Evolutionary conservation across 1,140 invertebrate species (phyloP), one percentile per base, ranked within the genome.

Genomic region (Stenopsyche tienmushanensis): DNA sequence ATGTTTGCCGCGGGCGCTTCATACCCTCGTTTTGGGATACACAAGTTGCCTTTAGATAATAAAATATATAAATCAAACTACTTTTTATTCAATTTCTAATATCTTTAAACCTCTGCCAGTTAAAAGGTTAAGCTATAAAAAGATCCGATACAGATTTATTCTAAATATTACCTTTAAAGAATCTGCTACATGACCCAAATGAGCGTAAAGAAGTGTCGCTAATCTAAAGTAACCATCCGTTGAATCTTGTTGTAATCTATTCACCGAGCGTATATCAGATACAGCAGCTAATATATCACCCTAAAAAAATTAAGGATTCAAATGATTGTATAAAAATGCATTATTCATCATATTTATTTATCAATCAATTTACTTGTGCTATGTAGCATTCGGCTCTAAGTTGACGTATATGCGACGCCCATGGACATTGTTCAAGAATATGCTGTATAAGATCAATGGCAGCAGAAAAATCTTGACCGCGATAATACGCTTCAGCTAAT

Each of bases 171-270:
- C 93, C 90, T 87, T 91, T 21, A 99, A 79, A 7, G 95, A 87
- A 74, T 98, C 93, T 15, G 92, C 89, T 26, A 94, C 91, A 71
- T 98, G 90, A 9, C 97, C 97, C 50, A 97, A 83, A 69, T 88
- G 83, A 1, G 62, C 41, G 80, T 99, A 99, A 39, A 96, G 85
- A 41, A 99, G 77, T 39, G 82, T 79, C 24, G 94, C 88, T 0
- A 99, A 83, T 69, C 93, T 90, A 60, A 88, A 88, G 77, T 88
- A 96, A 0, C 93, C 94, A 55, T 88, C 86, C 0, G 95, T 98
- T 73, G 96, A 95, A 78, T 99, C 97, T 57, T 90, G 86, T 42
- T 89, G 84, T 26, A 99, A 82, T 74, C 96, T 94, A 13, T 96
- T 96, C 3, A 94, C 90, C 1, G 92, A 88, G 62, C 92, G 83